A percentile compares a stretch with the other conserved stretches of the same genome.
These are phyloP conservation scores for Protophormia terraenovae DNA, from an alignment of 2,888 invertebrate species.

Conservation along the genomic window DNA sequence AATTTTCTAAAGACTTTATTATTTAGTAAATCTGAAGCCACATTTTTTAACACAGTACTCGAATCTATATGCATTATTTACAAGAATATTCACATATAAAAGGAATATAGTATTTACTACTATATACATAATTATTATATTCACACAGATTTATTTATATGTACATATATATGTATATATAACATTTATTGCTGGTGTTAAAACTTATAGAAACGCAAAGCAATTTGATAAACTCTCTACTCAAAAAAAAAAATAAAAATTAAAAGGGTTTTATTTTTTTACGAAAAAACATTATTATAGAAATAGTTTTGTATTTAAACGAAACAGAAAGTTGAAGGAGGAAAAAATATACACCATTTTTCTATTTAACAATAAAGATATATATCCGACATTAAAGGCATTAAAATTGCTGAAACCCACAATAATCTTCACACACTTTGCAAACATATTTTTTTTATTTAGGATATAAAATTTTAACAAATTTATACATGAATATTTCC, in stretches of 20 bases:
- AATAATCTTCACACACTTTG: slow-evolving; percentile 5
- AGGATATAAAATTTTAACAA: neutral
- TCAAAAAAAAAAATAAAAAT: neutral
- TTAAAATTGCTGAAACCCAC: neutral
- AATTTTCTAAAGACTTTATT: neutral
- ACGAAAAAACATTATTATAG: neutral
- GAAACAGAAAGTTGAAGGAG: neutral
- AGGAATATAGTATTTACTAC: too few relatives aligned
- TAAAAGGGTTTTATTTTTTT: neutral
- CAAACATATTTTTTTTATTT: neutral
- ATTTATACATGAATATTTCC: neutral
- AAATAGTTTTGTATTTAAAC: neutral
- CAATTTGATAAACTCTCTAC: too few relatives aligned
- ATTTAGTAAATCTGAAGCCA: neutral
- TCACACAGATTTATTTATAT: too few relatives aligned
- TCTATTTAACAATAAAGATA: neutral
- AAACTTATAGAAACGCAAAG: too few relatives aligned
- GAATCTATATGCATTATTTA: too few relatives aligned
- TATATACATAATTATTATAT: too few relatives aligned
- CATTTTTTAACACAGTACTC: neutral
- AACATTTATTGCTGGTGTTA: too few relatives aligned
- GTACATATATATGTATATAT: too few relatives aligned
- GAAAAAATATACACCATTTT: neutral
- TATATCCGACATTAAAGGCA: neutral
- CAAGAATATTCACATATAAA: too few relatives aligned